phyloP scores from a whole-genome alignment of 1,140 invertebrate genomes.

The Pantala flavescens region DNA sequence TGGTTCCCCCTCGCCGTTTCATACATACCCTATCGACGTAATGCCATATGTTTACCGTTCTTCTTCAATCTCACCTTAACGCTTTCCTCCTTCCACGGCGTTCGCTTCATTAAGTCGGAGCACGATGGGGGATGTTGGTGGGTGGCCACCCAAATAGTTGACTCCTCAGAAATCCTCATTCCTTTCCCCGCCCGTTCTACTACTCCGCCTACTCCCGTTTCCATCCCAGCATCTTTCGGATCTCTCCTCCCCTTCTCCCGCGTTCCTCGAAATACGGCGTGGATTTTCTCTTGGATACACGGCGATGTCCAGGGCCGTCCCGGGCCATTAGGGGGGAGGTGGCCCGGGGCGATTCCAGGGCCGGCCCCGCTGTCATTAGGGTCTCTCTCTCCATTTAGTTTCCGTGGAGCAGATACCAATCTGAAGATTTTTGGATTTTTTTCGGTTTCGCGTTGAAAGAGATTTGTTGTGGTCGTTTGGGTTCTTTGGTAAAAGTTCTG shows the following conservation, averaged over 20 bases:
- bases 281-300: background rate
- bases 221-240: background rate
- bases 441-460: no score
- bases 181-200: background rate
- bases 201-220: background rate
- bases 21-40: no score
- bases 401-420: no score
- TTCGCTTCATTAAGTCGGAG: background rate
- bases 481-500: no score
- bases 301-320: no score
- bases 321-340: background rate
- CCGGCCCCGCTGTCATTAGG: no score
- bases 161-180: constrained; percentile 2
- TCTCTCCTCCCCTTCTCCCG: background rate
- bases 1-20: no score
- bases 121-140: background rate
- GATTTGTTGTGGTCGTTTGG: no score
- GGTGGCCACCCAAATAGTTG: constrained; percentile 2
- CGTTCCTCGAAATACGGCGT: background rate
- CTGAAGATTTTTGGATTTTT: no score
- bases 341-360: background rate
- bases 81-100: background rate
- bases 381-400: no score
- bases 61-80: background rate
- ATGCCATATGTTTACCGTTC: background rate